These are phyloP conservation scores for Gobiocypris rarus DNA, from an alignment of 2,113 vertebrate genomes.

Conservation along the genomic window DNA sequence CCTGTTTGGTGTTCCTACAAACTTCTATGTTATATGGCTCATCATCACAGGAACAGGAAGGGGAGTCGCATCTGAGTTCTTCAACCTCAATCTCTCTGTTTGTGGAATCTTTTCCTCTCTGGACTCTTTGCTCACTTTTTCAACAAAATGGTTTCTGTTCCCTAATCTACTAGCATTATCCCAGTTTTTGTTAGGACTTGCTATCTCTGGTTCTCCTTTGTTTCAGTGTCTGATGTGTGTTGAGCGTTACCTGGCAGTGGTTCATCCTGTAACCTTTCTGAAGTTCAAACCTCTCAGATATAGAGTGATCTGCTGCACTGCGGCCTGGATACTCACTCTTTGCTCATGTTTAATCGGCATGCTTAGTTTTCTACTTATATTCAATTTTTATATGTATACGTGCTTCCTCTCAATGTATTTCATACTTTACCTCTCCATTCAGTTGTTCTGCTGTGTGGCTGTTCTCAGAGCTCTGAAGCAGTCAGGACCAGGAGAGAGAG, in stretches of 20 bases:
- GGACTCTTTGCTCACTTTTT: neutral
- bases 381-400: no score
- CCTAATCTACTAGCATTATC: neutral
- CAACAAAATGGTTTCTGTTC: neutral
- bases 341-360: neutral
- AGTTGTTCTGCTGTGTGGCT: neutral
- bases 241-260: slow-evolving; percentile 23
- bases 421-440: neutral
- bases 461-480: slow-evolving; percentile 26
- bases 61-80: neutral
- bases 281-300: slow-evolving; percentile 15
- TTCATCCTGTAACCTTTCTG: slow-evolving; percentile 10
- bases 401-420: neutral
- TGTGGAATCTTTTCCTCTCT: slow-evolving; percentile 12
- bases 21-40: neutral
- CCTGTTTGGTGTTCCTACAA: slow-evolving; percentile 19
- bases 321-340: neutral
- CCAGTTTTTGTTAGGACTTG: neutral
- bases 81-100: slow-evolving; percentile 27
- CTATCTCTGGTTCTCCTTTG: neutral
- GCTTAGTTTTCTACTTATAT: neutral
- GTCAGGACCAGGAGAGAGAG: neutral
- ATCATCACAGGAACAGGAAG: neutral
- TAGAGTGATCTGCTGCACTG: neutral
- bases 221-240: slow-evolving; percentile 4